Percentiles rank a stretch among this genome's conserved stretches.
Conservation (phyloP, 2,888 invertebrate genomes). For the Noctua pronuba region DNA sequence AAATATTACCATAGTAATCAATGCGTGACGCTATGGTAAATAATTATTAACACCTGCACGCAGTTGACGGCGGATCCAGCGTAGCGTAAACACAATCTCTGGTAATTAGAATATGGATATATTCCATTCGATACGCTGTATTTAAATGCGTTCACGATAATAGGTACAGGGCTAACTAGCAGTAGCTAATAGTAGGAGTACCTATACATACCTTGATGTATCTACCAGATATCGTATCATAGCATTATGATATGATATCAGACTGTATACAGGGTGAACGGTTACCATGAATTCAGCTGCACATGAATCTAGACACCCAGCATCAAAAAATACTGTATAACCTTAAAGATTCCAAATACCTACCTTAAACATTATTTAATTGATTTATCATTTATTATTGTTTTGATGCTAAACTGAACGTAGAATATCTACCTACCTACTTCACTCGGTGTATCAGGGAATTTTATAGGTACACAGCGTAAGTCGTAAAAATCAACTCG, state of each 20-base stretch:
- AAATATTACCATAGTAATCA: conserved; percentile 63
- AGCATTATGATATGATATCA: no score
- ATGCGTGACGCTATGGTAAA: conserved; percentile 62
- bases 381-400: conserved; percentile 43
- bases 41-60: conserved; percentile 69
- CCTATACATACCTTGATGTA: not conserved
- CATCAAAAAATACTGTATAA: not conserved
- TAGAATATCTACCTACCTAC: conserved; percentile 12
- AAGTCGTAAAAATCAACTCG: conserved; percentile 48
- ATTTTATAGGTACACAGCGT: conserved; percentile 10
- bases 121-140: conserved; percentile 55
- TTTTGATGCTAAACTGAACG: conserved; percentile 33
- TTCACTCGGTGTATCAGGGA: conserved; percentile 14
- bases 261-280: no score
- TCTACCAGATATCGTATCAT: no score
- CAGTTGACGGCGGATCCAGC: conserved; percentile 50
- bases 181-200: not conserved
- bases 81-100: conserved; percentile 65
- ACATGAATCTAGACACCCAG: not conserved
- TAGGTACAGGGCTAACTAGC: conserved; percentile 32
- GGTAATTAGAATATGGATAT: conserved; percentile 62
- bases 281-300: not conserved
- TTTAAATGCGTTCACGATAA: conserved; percentile 53
- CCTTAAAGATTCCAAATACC: not conserved
- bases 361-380: not conserved